These are phyloP conservation scores for Bufo gargarizans DNA, from an alignment of 2,113 vertebrate genomes.

Conservation along the genomic window DNA sequence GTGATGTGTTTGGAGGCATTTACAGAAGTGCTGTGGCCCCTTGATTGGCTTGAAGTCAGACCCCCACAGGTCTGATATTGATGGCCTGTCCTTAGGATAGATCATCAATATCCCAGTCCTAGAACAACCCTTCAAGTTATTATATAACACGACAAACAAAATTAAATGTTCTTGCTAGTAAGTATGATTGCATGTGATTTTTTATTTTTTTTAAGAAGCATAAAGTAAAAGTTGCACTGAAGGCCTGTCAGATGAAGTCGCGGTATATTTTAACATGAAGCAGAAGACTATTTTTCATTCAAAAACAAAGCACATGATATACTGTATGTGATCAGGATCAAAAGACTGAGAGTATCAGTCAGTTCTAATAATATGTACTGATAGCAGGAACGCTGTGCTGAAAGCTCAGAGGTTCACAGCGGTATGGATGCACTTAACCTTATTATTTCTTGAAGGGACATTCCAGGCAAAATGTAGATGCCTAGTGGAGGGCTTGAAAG, in stretches of 20 bases:
- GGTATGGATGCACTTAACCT: constrained; percentile 18
- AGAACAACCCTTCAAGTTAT: neutral
- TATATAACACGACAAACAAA: neutral
- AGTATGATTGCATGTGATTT: neutral
- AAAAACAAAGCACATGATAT: constrained; percentile 34
- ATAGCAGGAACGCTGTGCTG: constrained; percentile 15
- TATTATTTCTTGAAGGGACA: constrained; percentile 26
- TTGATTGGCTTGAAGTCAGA: too few relatives aligned
- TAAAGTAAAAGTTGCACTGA: neutral
- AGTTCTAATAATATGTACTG: constrained; percentile 48
- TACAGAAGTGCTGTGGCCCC: too few relatives aligned
- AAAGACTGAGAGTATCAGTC: constrained; percentile 39
- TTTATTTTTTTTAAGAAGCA: neutral
- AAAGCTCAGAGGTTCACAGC: constrained; percentile 15
- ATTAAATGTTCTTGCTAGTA: neutral
- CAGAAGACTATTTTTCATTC: neutral
- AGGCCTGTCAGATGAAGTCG: neutral
- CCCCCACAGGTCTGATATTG: too few relatives aligned
- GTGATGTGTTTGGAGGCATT: too few relatives aligned
- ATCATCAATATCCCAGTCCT: too few relatives aligned
- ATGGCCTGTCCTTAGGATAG: too few relatives aligned
- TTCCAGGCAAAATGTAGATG: neutral
- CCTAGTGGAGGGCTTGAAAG: too few relatives aligned
- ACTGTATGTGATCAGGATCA: constrained; percentile 33
- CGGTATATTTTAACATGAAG: constrained; percentile 22